Percentiles rank a stretch among this genome's conserved stretches.
Evolutionary conservation across 2,113 vertebrate genomes (phyloP).

Genomic region (Cnemophilus loriae): DNA sequence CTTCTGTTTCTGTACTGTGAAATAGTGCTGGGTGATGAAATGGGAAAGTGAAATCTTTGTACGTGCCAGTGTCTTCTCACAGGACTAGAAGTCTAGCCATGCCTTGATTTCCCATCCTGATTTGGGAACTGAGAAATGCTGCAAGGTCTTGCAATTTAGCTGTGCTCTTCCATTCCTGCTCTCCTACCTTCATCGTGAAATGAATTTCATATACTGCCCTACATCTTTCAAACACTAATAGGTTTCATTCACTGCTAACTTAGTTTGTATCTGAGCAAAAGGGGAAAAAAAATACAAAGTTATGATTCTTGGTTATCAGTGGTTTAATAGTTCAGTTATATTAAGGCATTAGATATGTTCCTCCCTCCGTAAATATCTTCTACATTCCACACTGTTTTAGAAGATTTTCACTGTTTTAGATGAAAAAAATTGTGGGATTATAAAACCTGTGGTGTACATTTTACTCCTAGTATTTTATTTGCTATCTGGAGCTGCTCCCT

Average conservation of each 20-base stretch:
- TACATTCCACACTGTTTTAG: neutral
- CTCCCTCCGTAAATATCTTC: neutral
- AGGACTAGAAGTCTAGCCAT: neutral
- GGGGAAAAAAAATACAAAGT: neutral
- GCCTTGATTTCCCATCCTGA: neutral
- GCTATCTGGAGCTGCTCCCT: neutral
- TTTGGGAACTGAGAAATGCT: neutral
- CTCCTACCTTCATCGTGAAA: neutral
- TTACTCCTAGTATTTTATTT: neutral
- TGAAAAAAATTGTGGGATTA: neutral
- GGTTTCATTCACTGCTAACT: neutral
- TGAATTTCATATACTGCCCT: neutral
- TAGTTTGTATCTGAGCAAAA: neutral
- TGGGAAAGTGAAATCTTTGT: neutral
- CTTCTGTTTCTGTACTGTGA: neutral
- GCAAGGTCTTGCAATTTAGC: neutral
- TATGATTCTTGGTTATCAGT: neutral
- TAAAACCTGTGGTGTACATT: neutral
- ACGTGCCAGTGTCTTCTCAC: fast-evolving
- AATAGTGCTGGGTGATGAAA: neutral
- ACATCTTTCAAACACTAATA: neutral
- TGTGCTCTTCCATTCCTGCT: neutral
- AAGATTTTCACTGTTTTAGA: neutral
- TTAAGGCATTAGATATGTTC: neutral
- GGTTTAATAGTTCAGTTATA: neutral